A percentile compares a stretch with the other conserved stretches of the same genome.
Conservation (phyloP, 64 coral and sea anemone species). For the Dendrophyllia cribrosa region DNA sequence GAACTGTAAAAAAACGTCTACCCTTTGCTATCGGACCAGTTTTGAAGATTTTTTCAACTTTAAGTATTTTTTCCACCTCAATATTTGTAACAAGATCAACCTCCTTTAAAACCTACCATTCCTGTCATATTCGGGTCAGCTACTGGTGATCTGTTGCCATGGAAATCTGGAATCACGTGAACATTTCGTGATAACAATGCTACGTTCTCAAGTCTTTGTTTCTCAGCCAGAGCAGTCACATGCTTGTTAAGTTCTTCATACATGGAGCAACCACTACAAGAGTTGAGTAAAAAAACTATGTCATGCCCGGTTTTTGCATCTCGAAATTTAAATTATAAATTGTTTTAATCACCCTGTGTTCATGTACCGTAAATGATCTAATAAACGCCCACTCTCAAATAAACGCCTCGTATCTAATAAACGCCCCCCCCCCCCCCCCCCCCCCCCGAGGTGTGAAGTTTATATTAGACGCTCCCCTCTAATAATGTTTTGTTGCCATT, state of each 20-base stretch:
- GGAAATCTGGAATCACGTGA: constrained; percentile 95
- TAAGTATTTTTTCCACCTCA: no score
- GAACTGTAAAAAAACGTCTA: no score
- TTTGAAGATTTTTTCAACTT: no score
- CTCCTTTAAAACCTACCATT: constrained; percentile 74
- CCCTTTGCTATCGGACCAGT: no score
- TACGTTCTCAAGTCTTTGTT: constrained; percentile 16
- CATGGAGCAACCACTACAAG: constrained; percentile 50
- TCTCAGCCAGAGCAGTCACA: constrained; percentile 18
- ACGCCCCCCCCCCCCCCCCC: no score
- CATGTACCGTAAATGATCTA: no score
- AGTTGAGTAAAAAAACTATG: background rate
- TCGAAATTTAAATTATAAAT: background rate
- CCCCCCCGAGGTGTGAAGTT: no score
- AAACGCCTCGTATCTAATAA: no score
- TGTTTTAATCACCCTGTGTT: no score
- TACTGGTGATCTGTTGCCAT: constrained; percentile 96
- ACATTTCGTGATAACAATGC: constrained; percentile 77
- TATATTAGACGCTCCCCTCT: no score
- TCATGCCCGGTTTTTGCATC: background rate
- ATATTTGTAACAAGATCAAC: background rate
- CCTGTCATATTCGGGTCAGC: constrained; percentile 88
- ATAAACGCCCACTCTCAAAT: no score
- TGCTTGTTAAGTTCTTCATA: constrained; percentile 76
- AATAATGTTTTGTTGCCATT: no score